Base-by-base conservation (phyloP, 2,113 vertebrate species). In the Seriola rivoliana region DNA sequence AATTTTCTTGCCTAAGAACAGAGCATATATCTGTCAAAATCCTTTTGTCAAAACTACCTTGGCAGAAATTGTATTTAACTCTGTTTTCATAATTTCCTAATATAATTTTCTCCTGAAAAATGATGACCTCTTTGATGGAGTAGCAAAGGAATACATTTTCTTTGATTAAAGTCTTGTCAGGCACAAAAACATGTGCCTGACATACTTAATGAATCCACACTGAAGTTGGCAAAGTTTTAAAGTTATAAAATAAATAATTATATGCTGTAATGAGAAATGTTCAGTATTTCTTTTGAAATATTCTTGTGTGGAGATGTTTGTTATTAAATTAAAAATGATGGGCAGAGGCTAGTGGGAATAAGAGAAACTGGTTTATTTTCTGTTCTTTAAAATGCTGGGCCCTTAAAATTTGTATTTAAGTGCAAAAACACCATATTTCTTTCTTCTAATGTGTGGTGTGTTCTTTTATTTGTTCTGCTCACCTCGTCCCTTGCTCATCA, bases 301-400 rank as follows among this genome's bases (percentile, higher is more conserved):
- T 65, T 75, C 17, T 50, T 63, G 59, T 48, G 44, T 29, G 13
- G 16, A 68, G 46, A 50, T 58, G 60, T 57, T 80, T 72, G 58
- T 75, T 80, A 11, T 71, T 71, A 71, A 63, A 75, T 82, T 60
- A 70, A 60, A 64, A 23, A 50, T 32, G 42, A 25, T 82, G 36
- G 38, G 40, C 52, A 16, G 19, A 66, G 54, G 58, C 66, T 10
- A 19, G 44, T 54, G 65, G 80, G 52, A 82, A 66, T 69, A 50
- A 78, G 25, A 81, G n/a, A 72, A 66, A 68, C 55, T 66, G 34
- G 23, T 76, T 71, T 72, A 25, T 67, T 80, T 54, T 80, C 25
- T 42, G 25, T 55, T 75, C 3, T 32, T 16, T 48, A 12, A 58
- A 64, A 48, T 17, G 46, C 36, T 46, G 19, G 76, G n/a, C 71